Evolutionary conservation across 64 coral and sea anemone genomes (phyloP).

Genomic region (Montipora capricornis): DNA sequence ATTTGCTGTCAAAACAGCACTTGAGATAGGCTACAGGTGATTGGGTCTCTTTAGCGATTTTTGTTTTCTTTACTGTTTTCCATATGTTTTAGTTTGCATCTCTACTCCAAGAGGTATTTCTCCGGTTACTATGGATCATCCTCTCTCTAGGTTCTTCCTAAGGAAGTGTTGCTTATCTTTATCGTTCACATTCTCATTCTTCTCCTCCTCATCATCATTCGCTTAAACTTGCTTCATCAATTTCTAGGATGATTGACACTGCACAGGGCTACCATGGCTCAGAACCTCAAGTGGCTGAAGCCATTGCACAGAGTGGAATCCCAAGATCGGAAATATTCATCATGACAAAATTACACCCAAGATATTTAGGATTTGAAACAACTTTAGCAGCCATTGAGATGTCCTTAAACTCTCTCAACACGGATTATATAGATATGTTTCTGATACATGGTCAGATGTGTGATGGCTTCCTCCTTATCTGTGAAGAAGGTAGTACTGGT

Average conservation of each 20-base stretch:
- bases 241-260: constrained; percentile 90
- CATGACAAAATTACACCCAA: constrained; percentile 94
- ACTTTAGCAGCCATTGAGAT: constrained; percentile 78
- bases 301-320: constrained; percentile 79
- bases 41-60: not conserved
- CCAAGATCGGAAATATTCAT: constrained; percentile 89
- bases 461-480: constrained; percentile 71
- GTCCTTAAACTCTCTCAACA: constrained; percentile 78
- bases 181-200: not conserved
- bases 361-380: constrained; percentile 83
- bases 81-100: no score
- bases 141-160: no score
- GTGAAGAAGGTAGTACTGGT: constrained; percentile 65
- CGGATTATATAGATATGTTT: constrained; percentile 98
- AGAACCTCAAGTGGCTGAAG: constrained; percentile 76
- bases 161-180: no score
- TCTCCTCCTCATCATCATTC: not conserved
- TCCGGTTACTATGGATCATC: no score
- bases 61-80: not conserved
- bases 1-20: constrained; percentile 77
- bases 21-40: constrained; percentile 82
- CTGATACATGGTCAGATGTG: constrained; percentile 89
- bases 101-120: no score
- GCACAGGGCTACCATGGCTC: constrained; percentile 89
- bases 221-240: not conserved